Base-by-base conservation (phyloP, 2,113 vertebrate species). In the Chlamydotis undulata region DNA sequence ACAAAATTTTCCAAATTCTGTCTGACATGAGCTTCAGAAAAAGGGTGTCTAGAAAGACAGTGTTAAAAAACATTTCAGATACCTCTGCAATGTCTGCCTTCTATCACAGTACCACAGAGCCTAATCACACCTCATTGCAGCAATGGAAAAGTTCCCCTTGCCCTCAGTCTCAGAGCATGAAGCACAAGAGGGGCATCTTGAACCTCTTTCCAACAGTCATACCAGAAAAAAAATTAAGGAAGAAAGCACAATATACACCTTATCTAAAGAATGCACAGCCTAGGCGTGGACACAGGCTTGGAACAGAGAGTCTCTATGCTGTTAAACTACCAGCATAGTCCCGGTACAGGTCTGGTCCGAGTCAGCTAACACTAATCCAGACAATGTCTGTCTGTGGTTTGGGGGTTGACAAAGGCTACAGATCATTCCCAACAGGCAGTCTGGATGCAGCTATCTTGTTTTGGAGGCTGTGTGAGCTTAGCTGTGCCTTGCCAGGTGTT, bases 1-100 rank as follows among this genome's bases (percentile, higher is more conserved):
- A 18, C 77, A 65, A 80, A 59, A 56, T 77, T 83, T 91, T 95
- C 69, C 18, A 22, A 87, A 93, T 17, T 43, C 41, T 73, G 37
- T 25, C 47, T 85, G 78, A 69, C 29, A 61, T 13, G 25, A 78
- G 19, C 17, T 85, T 55, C 0, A 8, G 57, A 45, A 52, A 83
- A 85, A 67, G 6, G 6, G 10, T 56, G 26, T 24, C 39, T 71
- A 37, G 53, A 82, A 75, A 91, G 49, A 52, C 13, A 53, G 10
- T 18, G 10, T 45, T 83, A 29, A 12, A 45, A 60, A 83, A 84
- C 17, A 28, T 39, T 83, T 59, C 11, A 43, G 24, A 39, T 53
- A 50, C 3, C 52, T 59, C 60, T 81, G 57, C 29, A 67, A 55
- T 2, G 3, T 45, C 56, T 73, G 35, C 53, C 50, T 65, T 69